These are phyloP conservation scores for Piaya cayana DNA, from an alignment of 2,113 vertebrate genomes.

Conservation along the genomic window DNA sequence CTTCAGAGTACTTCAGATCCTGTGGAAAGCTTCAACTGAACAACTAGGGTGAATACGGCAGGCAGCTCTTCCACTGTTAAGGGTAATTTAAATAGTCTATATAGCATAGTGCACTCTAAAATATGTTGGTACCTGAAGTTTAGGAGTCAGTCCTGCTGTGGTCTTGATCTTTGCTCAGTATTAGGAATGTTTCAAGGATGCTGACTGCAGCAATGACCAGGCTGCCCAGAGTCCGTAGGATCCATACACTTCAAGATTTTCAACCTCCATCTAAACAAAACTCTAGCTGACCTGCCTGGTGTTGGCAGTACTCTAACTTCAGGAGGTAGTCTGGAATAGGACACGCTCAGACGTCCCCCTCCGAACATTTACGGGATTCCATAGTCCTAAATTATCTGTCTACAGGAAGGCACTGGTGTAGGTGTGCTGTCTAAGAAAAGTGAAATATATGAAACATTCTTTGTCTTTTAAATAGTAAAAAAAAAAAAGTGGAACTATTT, in stretches of 20 bases:
- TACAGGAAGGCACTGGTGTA: neutral
- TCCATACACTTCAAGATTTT: neutral
- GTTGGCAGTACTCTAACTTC: neutral
- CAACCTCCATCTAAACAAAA: neutral
- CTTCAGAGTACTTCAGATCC: neutral
- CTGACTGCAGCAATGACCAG: neutral
- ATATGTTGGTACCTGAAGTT: neutral
- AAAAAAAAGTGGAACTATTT: neutral
- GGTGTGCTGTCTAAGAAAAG: neutral
- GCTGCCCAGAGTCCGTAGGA: neutral
- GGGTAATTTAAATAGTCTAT: neutral
- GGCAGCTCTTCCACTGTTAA: neutral
- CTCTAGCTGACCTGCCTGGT: neutral
- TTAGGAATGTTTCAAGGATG: neutral
- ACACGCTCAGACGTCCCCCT: neutral
- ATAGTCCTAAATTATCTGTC: neutral
- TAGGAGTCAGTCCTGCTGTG: neutral
- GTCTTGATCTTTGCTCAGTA: neutral
- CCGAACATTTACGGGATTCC: neutral
- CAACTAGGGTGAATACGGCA: neutral
- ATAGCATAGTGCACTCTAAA: accelerated
- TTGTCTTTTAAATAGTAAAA: neutral
- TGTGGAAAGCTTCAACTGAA: neutral
- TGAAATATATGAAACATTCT: accelerated
- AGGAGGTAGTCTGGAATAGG: neutral